Conservation (phyloP, 2,113 vertebrate species). For the Suncus etruscus region DNA sequence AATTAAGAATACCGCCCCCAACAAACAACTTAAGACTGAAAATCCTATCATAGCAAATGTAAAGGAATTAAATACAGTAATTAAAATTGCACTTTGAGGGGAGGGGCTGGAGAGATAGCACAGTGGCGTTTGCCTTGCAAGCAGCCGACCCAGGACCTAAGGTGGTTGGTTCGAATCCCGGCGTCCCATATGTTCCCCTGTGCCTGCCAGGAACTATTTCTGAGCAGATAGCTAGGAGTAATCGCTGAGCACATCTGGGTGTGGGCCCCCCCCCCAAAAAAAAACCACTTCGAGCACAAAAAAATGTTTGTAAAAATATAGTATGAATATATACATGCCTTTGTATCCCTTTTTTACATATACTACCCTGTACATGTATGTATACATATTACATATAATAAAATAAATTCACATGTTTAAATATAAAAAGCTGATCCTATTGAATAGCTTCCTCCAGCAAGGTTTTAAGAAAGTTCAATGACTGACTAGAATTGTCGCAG, state of each 20-base stretch:
- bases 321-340: neutral
- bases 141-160: no score
- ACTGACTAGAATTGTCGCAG: neutral
- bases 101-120: no score
- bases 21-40: neutral
- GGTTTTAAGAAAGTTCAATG: slow-evolving; percentile 17
- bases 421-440: slow-evolving; percentile 35
- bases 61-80: neutral
- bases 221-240: no score
- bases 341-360: neutral
- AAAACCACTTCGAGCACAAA: neutral
- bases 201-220: no score
- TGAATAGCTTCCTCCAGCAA: slow-evolving; percentile 21
- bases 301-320: slow-evolving; percentile 32
- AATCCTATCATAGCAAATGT: neutral
- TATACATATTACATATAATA: neutral
- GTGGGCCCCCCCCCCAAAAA: no score
- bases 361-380: neutral
- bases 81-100: neutral
- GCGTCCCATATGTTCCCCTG: no score
- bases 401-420: neutral
- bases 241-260: no score
- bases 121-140: no score
- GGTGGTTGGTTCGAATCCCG: no score
- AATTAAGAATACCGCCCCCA: neutral